A percentile compares a stretch with the other conserved stretches of the same genome.
Evolutionary conservation across 2,113 vertebrate species (phyloP).

Genomic region (Cephalopholis sonnerati): DNA sequence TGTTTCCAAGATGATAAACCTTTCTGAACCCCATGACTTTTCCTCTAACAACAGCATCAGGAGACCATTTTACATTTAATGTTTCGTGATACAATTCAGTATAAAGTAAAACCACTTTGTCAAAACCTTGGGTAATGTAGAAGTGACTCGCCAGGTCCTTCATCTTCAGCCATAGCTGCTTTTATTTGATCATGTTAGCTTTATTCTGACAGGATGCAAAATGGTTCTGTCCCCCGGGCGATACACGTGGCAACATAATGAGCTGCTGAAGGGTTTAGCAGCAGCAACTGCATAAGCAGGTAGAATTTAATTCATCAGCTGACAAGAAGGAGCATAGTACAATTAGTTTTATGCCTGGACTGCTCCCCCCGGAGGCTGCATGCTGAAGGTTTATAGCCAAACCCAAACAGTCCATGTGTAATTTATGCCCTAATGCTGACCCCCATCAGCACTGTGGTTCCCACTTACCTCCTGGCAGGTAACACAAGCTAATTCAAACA

Average conservation of each 20-base stretch:
- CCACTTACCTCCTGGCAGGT: constrained; percentile 46
- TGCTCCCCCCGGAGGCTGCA: constrained; percentile 18
- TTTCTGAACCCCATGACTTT: neutral
- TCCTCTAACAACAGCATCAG: neutral
- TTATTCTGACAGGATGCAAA: constrained; percentile 63
- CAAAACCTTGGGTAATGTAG: neutral
- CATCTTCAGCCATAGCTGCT: constrained; percentile 18
- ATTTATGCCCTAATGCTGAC: constrained; percentile 56
- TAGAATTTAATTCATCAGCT: constrained; percentile 65
- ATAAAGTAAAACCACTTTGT: constrained; percentile 1
- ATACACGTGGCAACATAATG: constrained; percentile 53
- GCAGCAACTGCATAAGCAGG: constrained; percentile 45
- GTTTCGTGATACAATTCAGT: neutral
- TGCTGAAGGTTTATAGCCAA: constrained; percentile 38
- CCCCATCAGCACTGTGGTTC: constrained; percentile 34
- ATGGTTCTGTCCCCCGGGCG: constrained; percentile 53
- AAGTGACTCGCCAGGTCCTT: neutral
- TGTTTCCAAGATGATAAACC: neutral
- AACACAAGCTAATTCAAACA: constrained; percentile 37
- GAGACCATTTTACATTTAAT: neutral
- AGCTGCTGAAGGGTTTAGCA: constrained; percentile 58
- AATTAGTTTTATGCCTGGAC: constrained; percentile 59
- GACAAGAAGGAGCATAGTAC: constrained; percentile 53
- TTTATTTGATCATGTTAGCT: constrained; percentile 33
- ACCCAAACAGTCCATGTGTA: constrained; percentile 50